Base-by-base conservation (phyloP, 2,888 invertebrate species). In the Apodemia hepburni region DNA sequence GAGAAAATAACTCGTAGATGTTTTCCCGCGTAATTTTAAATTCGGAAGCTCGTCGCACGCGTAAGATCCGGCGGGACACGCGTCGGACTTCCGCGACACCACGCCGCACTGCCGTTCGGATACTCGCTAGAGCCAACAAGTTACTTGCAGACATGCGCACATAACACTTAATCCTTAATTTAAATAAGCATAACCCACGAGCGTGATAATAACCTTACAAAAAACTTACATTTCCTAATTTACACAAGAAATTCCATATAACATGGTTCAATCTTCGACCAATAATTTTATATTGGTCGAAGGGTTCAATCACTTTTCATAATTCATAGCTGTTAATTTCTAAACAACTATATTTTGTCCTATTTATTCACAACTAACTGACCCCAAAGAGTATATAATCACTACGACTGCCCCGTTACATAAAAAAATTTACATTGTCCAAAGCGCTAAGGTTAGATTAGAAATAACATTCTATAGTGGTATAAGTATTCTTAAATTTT, bases 61-160 rank as follows among this genome's bases (percentile, higher is more conserved):
- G 75, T 75, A 78, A 77, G 75, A 67, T 65, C 51, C 69, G 71
- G 73, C 69, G 70, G 74, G 74, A 73, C 70, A 78, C 85, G 80
- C 81, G 80, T 77, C 75, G 70, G 74, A 73, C 76, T 77, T 72
- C 73, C 75, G 82, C 84, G 80, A 70, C 73, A 72, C 75, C 81
- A 81, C 87, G 79, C 76, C 88, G 88, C 89, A 90, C 90, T 90
- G 89, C 85, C 87, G 74, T 76, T 67, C 70, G 69, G 67, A 73
- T 72, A 75, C 71, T 54, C 54, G 54, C 68, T 73, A 77, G 78
- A 78, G 83, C 87, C 90, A 90, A 90, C 90, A 90, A 90, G 90
- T 89, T 89, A 87, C 73, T 81, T 70, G 71, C 78, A 77, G 87
- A 81, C 90, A 90, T 90, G 90, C 90, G 90, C 90, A 83, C 78